Percentiles rank a stretch among this genome's conserved stretches.
Conservation (phyloP, 2,113 vertebrate genomes). For the Nematolebias whitei region DNA sequence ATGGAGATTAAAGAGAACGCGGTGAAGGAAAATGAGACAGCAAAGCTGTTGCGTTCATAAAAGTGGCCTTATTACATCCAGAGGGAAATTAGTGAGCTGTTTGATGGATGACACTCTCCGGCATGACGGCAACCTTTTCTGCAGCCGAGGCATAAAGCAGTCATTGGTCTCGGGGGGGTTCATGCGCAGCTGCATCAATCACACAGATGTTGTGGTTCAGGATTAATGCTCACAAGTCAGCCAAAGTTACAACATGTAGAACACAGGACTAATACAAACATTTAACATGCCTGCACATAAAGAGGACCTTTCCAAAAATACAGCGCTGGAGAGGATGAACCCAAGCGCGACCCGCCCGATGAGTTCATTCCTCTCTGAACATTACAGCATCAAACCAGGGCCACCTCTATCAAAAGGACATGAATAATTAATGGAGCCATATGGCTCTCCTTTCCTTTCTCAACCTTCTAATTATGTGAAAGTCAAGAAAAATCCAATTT, state of each 20-base stretch:
- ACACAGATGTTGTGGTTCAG: slow-evolving; percentile 41
- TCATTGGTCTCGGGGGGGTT: slow-evolving; percentile 54
- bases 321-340: background rate
- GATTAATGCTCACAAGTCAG: slow-evolving; percentile 37
- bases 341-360: slow-evolving; percentile 5
- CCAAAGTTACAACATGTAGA: slow-evolving; percentile 5
- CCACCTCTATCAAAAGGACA: slow-evolving; percentile 52
- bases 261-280: background rate
- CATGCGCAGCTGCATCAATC: slow-evolving; percentile 53
- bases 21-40: slow-evolving; percentile 10
- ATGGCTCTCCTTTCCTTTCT: slow-evolving; percentile 43
- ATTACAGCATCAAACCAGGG: slow-evolving; percentile 35
- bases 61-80: slow-evolving; percentile 60
- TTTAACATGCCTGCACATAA: background rate
- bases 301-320: slow-evolving; percentile 11
- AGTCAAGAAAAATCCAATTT: slow-evolving; percentile 68
- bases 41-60: slow-evolving; percentile 37
- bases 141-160: slow-evolving; percentile 50
- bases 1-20: slow-evolving; percentile 2
- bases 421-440: slow-evolving; percentile 65
- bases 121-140: slow-evolving; percentile 61
- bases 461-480: slow-evolving; percentile 53
- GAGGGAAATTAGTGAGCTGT: slow-evolving; percentile 65
- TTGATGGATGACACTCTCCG: slow-evolving; percentile 68
- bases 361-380: slow-evolving; percentile 33